phyloP scores from a whole-genome alignment of 2,888 invertebrate species.

The Drosophila falleni region DNA sequence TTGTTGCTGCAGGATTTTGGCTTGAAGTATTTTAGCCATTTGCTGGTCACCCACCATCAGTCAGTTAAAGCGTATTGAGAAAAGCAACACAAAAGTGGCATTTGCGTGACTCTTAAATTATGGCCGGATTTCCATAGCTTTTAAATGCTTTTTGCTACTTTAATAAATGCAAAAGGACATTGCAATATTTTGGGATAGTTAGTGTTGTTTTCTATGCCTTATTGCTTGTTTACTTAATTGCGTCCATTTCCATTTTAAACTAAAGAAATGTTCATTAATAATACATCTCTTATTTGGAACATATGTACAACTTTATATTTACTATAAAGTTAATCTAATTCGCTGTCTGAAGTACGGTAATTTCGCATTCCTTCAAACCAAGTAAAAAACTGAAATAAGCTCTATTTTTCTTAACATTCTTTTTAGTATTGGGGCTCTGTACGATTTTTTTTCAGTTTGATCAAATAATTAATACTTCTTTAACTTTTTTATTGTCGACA shows the following conservation, averaged over 20 bases:
- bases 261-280: background rate
- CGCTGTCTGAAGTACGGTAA: too few species aligned
- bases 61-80: conserved; percentile 28
- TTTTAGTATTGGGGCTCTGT: too few species aligned
- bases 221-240: background rate
- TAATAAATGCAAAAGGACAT: conserved; percentile 10
- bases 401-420: too few species aligned
- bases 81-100: conserved; percentile 16
- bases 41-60: conserved; percentile 70
- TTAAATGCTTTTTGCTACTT: background rate
- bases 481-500: too few species aligned
- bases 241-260: conserved; percentile 2
- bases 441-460: too few species aligned
- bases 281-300: background rate
- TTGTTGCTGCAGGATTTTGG: conserved; percentile 49
- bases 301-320: background rate
- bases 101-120: conserved; percentile 8
- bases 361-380: too few species aligned
- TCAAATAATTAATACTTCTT: too few species aligned
- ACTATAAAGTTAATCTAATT: too few species aligned
- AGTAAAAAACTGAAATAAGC: too few species aligned
- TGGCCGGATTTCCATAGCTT: conserved; percentile 25
- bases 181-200: conserved; percentile 5
- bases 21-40: conserved; percentile 76
- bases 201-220: background rate